Conservation (phyloP, 1,140 invertebrate species). For the Magallana gigas region DNA sequence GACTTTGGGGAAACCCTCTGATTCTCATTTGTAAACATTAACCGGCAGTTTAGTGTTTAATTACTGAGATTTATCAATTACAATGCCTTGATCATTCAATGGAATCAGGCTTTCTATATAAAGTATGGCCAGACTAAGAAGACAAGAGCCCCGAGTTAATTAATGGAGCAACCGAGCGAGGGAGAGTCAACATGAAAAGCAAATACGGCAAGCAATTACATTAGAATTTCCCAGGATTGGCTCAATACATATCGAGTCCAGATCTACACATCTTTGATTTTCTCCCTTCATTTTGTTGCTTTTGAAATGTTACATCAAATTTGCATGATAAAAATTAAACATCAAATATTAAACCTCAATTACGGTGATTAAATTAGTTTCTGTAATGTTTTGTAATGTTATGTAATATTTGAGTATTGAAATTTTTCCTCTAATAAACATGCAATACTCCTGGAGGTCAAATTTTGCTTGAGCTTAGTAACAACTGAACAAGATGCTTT, state of each 20-base stretch:
- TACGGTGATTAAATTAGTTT: too few relatives aligned
- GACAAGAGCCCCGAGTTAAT: not conserved
- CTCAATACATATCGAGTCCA: not conserved
- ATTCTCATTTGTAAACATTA: not conserved
- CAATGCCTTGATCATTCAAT: not conserved
- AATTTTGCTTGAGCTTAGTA: too few relatives aligned
- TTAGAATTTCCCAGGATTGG: not conserved
- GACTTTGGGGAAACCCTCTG: not conserved
- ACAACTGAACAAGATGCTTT: too few relatives aligned
- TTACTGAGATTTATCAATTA: not conserved
- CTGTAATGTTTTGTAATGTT: too few relatives aligned
- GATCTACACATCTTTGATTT: slow-evolving; percentile 8
- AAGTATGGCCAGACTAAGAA: not conserved
- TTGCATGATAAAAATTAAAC: too few relatives aligned
- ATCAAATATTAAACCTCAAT: too few relatives aligned
- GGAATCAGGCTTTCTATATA: not conserved
- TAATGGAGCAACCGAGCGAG: not conserved
- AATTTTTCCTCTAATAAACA: too few relatives aligned
- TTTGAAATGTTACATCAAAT: too few relatives aligned
- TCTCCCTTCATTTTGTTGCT: not conserved
- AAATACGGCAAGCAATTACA: slow-evolving; percentile 22
- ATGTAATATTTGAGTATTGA: too few relatives aligned
- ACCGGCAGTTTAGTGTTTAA: not conserved
- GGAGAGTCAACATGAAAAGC: slow-evolving; percentile 23
- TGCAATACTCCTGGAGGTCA: too few relatives aligned